These are phyloP conservation scores for Antechinus flavipes DNA, from an alignment of 2,113 vertebrate genomes.

Conservation along the genomic window DNA sequence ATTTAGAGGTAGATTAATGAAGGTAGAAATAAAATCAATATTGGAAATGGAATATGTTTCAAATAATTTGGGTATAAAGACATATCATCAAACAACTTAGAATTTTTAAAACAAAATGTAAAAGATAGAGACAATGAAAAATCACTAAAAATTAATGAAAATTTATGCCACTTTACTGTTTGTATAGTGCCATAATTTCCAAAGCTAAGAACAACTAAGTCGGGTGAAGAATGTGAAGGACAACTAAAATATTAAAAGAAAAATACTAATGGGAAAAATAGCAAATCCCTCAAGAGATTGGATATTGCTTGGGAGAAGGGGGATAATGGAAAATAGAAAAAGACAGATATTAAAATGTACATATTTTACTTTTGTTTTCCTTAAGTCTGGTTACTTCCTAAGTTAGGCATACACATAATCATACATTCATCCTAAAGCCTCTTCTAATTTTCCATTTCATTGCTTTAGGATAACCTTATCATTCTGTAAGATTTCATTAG, in stretches of 20 bases:
- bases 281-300: neutral
- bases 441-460: neutral
- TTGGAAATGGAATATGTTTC: neutral
- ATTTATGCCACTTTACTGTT: neutral
- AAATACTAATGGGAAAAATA: neutral
- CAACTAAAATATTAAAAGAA: neutral
- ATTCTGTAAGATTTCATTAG: neutral
- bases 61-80: no score
- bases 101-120: neutral
- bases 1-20: neutral
- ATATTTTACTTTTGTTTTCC: neutral
- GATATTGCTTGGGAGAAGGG: neutral
- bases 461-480: neutral
- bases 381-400: neutral
- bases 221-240: neutral
- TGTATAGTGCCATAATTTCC: neutral
- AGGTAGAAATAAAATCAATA: neutral
- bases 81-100: no score
- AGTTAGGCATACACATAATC: neutral
- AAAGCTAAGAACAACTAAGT: neutral
- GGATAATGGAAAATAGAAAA: neutral
- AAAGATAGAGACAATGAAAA: neutral
- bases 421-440: neutral
- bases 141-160: neutral
- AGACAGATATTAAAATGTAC: neutral